phyloP scores from a whole-genome alignment of 2,888 invertebrate genomes.

The Pecten maximus region DNA sequence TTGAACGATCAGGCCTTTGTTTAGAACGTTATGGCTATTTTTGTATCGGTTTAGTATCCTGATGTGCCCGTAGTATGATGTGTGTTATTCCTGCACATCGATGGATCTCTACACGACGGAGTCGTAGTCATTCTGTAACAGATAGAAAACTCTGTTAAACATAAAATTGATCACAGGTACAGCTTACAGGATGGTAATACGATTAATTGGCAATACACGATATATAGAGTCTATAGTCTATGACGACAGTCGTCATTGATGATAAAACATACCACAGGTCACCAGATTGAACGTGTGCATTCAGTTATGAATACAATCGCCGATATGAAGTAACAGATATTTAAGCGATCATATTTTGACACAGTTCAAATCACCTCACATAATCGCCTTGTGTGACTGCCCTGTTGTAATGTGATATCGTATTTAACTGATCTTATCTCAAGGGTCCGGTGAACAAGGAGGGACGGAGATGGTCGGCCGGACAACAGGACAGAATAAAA shows the following conservation, averaged over 20 bases:
- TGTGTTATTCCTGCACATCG: background rate
- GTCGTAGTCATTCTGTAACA: background rate
- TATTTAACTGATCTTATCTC: background rate
- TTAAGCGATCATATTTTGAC: constrained; percentile 21
- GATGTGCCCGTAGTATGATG: background rate
- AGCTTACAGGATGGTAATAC: background rate
- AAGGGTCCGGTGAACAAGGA: background rate
- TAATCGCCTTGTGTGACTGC: background rate
- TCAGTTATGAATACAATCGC: constrained; percentile 2
- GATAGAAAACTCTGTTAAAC: background rate
- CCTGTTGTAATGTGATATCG: background rate
- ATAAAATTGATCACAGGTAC: background rate
- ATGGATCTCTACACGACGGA: background rate
- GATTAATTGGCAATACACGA: background rate
- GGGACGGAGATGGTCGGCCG: background rate
- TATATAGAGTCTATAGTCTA: background rate
- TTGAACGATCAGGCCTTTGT: constrained; percentile 1
- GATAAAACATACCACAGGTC: background rate
- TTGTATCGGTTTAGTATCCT: background rate
- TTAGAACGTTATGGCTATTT: background rate
- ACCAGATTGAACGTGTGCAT: background rate
- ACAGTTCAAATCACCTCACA: background rate
- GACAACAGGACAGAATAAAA: background rate
- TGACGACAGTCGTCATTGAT: constrained; percentile 11
- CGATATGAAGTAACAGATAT: constrained; percentile 20